These are phyloP conservation scores for Phengaris alcon DNA, from an alignment of 2,888 invertebrate species.

Conservation along the genomic window DNA sequence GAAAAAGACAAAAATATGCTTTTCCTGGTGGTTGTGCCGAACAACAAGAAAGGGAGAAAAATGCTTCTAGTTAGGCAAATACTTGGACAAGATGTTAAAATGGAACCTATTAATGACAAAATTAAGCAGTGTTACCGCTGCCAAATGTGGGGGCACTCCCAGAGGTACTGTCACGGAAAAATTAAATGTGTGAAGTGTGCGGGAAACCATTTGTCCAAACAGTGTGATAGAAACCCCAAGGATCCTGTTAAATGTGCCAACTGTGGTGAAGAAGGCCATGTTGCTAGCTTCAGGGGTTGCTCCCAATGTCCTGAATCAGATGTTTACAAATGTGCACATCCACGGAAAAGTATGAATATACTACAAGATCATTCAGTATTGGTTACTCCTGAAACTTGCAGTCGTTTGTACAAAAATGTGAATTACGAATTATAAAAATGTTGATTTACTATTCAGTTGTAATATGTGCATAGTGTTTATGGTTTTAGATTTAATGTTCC, in stretches of 20 bases:
- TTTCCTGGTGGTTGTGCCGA: constrained; percentile 40
- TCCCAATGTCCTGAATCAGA: background rate
- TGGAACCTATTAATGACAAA: constrained; percentile 54
- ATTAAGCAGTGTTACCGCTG: constrained; percentile 53
- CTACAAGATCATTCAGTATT: background rate
- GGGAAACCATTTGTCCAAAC: constrained; percentile 54
- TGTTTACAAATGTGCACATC: background rate
- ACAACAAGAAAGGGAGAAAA: constrained; percentile 46
- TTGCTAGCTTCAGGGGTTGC: background rate
- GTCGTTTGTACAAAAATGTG: background rate
- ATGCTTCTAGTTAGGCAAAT: constrained; percentile 48
- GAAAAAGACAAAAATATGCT: constrained; percentile 8
- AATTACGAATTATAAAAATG: background rate
- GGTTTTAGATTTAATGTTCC: no score
- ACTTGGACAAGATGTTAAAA: constrained; percentile 47
- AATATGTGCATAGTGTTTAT: background rate
- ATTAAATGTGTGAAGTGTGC: constrained; percentile 59
- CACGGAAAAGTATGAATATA: background rate
- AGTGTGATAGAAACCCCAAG: constrained; percentile 46
- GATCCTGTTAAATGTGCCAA: constrained; percentile 6
- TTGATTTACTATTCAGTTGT: background rate
- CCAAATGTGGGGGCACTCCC: constrained; percentile 65
- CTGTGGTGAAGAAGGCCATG: background rate
- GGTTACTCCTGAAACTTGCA: background rate
- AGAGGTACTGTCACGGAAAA: constrained; percentile 47